Base-by-base conservation (phyloP, 2,888 invertebrate genomes). In the Hirudinaria manillensis region DNA sequence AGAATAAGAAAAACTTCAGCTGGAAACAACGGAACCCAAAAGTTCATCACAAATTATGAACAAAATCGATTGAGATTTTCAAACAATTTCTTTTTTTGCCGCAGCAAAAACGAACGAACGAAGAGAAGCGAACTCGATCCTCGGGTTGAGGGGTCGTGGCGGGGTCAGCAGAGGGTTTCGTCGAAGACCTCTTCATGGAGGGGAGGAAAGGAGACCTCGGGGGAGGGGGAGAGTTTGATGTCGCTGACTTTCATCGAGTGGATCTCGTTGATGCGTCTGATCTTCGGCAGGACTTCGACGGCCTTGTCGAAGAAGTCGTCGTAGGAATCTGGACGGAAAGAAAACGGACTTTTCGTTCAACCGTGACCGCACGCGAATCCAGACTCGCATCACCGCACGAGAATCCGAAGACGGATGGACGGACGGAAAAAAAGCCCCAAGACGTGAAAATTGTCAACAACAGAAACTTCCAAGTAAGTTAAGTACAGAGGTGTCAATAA, bases 151-250 rank as follows among this genome's bases (percentile, higher is more conserved):
- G n/a, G 53, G 53, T 53, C 53, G 53, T 53, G 6, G 13, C 45
- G 24, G 24, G 24, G 21, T 68, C 36, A 68, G 68, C 34, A 36
- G 27, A 70, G 71, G 38, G 61, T 19, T 71, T 75, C 70, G 66
- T 75, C 72, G 55, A 75, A 75, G 27, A 75, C 75, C 72, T 75
- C 75, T 21, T 72, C 61, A 32, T 75, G 75, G 29, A 75, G 70
- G 29, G 75, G 72, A 27, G 75, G 75, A 51, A 75, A 75, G 34
- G 45, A 24, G n/a, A 74, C 66, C 51, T 74, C 66, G 21, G 66
- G 74, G 19, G 67, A 45, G 0, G 34, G 36, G 27, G 66, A 66
- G 32, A 66, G 29, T 27, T 66, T 74, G 45, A 74, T 65, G 74
- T 74, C 65, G 74, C 56, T 74, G 36, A 74, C 65, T 61, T 65